Percentiles rank a stretch among this genome's conserved stretches.
These are phyloP conservation scores for Trididemnum miniatum DNA, from an alignment of 23 tunicate genomes.

Conservation along the genomic window DNA sequence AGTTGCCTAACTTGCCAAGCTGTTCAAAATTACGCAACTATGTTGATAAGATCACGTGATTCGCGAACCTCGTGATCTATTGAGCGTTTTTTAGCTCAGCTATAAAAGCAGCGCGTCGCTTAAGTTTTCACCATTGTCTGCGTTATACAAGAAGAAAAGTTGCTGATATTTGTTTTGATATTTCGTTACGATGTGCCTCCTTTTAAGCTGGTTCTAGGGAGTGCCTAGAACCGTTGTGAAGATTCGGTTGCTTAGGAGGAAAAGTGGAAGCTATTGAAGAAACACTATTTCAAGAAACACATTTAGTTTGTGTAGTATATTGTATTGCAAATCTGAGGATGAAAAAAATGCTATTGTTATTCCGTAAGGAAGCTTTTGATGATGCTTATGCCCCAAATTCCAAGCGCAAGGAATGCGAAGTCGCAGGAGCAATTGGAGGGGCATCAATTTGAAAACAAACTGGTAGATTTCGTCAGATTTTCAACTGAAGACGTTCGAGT, in stretches of 20 bases:
- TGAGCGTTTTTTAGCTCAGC: background rate
- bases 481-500: background rate
- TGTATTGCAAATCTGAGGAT: background rate
- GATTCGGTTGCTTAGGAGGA: slow-evolving; percentile 7
- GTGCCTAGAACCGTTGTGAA: background rate
- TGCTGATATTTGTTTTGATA: background rate
- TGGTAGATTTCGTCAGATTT: background rate
- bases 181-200: slow-evolving; percentile 3
- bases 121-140: too few relatives aligned
- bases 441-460: background rate
- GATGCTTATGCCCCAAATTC: background rate
- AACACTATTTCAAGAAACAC: background rate
- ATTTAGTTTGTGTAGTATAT: too few relatives aligned
- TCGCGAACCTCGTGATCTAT: background rate
- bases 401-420: slow-evolving; percentile 43
- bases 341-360: background rate
- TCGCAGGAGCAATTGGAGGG: slow-evolving; percentile 40
- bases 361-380: background rate
- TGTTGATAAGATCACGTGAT: background rate
- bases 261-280: background rate
- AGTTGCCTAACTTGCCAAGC: too few relatives aligned
- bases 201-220: background rate
- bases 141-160: too few relatives aligned
- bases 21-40: background rate
- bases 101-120: background rate